Evolutionary conservation across 2,113 vertebrate species (phyloP).

Genomic region (Phalacrocorax aristotelis): DNA sequence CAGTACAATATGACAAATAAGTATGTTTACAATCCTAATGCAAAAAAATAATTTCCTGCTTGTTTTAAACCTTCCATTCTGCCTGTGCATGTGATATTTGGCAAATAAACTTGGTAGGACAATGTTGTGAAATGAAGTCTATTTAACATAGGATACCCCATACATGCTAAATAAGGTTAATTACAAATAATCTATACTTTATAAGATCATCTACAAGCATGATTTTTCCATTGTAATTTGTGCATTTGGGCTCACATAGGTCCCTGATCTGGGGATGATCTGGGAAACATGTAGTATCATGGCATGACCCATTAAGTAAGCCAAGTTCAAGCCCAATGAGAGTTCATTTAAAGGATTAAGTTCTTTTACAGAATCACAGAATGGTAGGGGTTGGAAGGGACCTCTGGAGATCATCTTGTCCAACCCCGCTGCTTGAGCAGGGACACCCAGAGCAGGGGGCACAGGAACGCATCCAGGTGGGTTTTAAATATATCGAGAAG

Average conservation of each 20-base stretch:
- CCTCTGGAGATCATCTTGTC: no score
- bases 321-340: neutral
- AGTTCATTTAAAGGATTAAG: neutral
- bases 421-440: no score
- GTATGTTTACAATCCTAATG: neutral
- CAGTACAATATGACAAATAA: neutral
- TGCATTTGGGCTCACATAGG: neutral
- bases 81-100: neutral
- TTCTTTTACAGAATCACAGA: neutral
- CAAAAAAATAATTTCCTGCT: neutral
- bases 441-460: no score
- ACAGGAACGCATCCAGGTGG: no score
- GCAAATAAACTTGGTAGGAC: neutral
- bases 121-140: neutral
- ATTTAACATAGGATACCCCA: neutral
- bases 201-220: neutral
- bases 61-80: neutral
- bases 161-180: neutral
- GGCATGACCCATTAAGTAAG: neutral
- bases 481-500: no score
- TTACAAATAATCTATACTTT: neutral
- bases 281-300: fast-evolving
- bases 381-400: no score
- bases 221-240: neutral
- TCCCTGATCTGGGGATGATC: neutral